A percentile compares a stretch with the other conserved stretches of the same genome.
These are phyloP conservation scores for Pantherophis vulpinus DNA, from an alignment of 2,797 vertebrate species.

Conservation along the genomic window DNA sequence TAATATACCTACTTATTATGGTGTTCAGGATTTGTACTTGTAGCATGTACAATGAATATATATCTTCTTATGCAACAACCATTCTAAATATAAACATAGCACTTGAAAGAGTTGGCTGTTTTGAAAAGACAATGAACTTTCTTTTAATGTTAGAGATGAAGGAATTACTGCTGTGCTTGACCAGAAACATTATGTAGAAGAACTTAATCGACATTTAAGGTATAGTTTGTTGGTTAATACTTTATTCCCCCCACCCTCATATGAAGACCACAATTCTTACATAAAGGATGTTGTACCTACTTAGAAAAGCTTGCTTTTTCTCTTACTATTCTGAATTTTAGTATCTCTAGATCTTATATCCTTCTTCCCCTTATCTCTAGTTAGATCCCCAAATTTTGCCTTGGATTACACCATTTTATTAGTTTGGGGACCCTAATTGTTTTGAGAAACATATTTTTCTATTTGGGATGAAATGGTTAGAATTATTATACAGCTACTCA, in stretches of 20 bases:
- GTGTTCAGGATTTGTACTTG: neutral
- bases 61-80: neutral
- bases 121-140: slow-evolving; percentile 39
- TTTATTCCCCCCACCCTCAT: neutral
- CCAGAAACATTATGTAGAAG: slow-evolving; percentile 98
- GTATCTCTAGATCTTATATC: neutral
- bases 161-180: slow-evolving; percentile 94
- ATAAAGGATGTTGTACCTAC: neutral
- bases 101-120: slow-evolving; percentile 11
- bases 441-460: neutral
- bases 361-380: neutral
- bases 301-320: neutral
- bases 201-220: slow-evolving; percentile 93
- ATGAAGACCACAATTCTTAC: neutral
- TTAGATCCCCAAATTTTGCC: neutral
- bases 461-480: neutral
- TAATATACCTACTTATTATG: neutral
- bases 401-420: neutral
- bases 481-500: neutral
- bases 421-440: neutral
- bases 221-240: slow-evolving; percentile 38
- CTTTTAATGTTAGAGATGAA: slow-evolving; percentile 74
- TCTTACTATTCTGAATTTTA: neutral
- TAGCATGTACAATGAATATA: neutral
- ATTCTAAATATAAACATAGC: neutral